Percentiles rank a stretch among this genome's conserved stretches.
Evolutionary conservation across 2,797 vertebrate genomes (phyloP).

Genomic region (Phrynocephalus forsythii): DNA sequence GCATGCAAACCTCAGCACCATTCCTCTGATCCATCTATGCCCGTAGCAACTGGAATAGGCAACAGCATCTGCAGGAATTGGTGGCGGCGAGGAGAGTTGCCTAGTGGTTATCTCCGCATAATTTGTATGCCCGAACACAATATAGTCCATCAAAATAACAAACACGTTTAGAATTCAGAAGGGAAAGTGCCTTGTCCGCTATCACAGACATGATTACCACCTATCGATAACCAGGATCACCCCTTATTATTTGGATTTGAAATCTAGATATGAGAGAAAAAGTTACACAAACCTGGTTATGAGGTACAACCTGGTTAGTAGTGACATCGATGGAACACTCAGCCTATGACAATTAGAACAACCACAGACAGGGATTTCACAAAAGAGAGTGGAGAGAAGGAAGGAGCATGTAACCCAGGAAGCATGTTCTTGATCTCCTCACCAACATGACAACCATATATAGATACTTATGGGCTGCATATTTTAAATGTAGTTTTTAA

Average conservation of each 20-base stretch:
- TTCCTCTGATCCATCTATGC: not conserved
- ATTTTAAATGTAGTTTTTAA: not conserved
- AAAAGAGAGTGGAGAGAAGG: not conserved
- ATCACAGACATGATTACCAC: not conserved
- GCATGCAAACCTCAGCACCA: not conserved
- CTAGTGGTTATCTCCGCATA: too few relatives aligned
- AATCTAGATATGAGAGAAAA: not conserved
- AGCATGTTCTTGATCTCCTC: not conserved
- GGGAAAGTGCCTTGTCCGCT: too few relatives aligned
- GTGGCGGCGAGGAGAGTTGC: too few relatives aligned
- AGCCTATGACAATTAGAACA: not conserved
- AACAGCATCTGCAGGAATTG: too few relatives aligned
- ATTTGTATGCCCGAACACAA: too few relatives aligned
- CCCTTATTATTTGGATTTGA: not conserved
- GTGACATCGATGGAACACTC: not conserved
- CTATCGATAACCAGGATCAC: not conserved
- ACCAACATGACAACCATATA: not conserved
- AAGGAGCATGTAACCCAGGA: not conserved
- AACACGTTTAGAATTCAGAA: too few relatives aligned
- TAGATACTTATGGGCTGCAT: not conserved
- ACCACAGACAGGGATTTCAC: not conserved
- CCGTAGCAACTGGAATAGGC: too few relatives aligned
- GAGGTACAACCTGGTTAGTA: not conserved
- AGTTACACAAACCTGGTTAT: not conserved
- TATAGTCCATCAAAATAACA: too few relatives aligned